A percentile compares a stretch with the other conserved stretches of the same genome.
phyloP scores from a whole-genome alignment of 2,113 vertebrate genomes.

The Pseudopipra pipra region DNA sequence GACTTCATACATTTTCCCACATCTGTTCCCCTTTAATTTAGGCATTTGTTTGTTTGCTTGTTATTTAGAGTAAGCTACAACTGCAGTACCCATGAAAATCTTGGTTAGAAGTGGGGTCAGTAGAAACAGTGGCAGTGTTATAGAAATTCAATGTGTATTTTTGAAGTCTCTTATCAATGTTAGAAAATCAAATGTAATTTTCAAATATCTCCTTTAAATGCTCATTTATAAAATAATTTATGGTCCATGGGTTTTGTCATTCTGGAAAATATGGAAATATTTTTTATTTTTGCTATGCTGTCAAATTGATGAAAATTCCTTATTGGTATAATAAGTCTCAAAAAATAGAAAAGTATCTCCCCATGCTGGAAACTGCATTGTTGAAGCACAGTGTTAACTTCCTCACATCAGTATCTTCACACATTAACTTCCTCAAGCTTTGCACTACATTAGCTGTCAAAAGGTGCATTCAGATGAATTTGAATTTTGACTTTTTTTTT shows the following conservation, averaged over 20 bases:
- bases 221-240: not conserved
- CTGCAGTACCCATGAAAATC: not conserved
- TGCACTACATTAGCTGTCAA: not conserved
- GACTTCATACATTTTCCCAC: not conserved
- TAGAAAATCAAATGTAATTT: not conserved
- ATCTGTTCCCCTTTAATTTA: not conserved
- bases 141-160: not conserved
- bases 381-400: not conserved
- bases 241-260: not conserved
- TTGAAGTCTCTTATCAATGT: not conserved
- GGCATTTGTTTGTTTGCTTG: not conserved
- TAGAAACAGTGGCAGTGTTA: not conserved
- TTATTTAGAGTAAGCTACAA: not conserved
- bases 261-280: not conserved
- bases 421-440: not conserved
- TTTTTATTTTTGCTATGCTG: not conserved
- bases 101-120: not conserved
- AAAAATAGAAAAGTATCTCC: not conserved
- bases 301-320: not conserved
- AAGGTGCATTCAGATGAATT: not conserved
- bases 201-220: not conserved
- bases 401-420: not conserved
- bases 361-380: not conserved
- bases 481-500: not conserved
- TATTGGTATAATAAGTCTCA: not conserved